Conservation (phyloP, 2,888 invertebrate genomes). For the Heteromurus nitidus region DNA sequence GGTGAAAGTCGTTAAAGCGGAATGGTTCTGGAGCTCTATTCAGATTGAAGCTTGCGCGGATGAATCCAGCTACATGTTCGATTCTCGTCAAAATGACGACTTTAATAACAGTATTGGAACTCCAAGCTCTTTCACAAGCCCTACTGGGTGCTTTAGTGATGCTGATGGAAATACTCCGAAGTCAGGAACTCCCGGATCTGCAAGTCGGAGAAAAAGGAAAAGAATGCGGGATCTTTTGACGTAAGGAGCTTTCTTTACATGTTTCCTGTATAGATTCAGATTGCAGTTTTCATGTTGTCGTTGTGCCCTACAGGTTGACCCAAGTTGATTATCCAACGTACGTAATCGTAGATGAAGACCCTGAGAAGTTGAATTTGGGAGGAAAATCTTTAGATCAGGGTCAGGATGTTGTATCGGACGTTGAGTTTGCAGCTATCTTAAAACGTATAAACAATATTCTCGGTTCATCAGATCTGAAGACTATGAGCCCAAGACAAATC, state of each 20-base stretch:
- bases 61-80: slow-evolving; percentile 90
- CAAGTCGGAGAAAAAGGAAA: slow-evolving; percentile 70
- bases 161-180: slow-evolving; percentile 64
- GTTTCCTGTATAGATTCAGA: too few relatives aligned
- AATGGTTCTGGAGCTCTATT: slow-evolving; percentile 99
- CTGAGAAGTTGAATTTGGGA: slow-evolving; percentile 66
- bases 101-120: slow-evolving; percentile 65
- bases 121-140: slow-evolving; percentile 67
- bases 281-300: background rate
- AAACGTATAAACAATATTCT: slow-evolving; percentile 65
- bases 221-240: slow-evolving; percentile 67
- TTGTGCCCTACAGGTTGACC: slow-evolving; percentile 37
- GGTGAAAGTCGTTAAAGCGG: slow-evolving; percentile 88
- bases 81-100: slow-evolving; percentile 78
- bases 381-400: slow-evolving; percentile 70
- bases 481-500: slow-evolving; percentile 85
- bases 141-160: slow-evolving; percentile 61
- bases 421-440: slow-evolving; percentile 68
- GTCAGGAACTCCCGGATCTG: slow-evolving; percentile 69
- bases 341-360: slow-evolving; percentile 79
- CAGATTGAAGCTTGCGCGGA: slow-evolving; percentile 95
- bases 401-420: slow-evolving; percentile 69
- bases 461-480: slow-evolving; percentile 78
- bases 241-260: too few relatives aligned
- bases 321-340: slow-evolving; percentile 74